Evolutionary conservation across 64 coral and sea anemone species (phyloP).

Genomic region (Cladopsammia gracilis): DNA sequence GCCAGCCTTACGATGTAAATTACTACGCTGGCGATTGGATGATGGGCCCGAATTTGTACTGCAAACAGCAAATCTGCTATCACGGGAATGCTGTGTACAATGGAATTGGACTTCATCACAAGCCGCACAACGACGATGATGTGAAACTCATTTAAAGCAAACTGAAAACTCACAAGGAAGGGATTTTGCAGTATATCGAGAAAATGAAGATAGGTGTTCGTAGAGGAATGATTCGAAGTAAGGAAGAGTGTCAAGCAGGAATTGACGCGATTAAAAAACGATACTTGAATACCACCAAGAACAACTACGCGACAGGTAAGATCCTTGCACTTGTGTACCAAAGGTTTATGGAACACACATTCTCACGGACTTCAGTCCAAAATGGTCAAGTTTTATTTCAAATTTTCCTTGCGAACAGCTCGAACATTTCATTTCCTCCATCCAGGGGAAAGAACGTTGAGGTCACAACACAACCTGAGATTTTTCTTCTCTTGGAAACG

Average conservation of each 20-base stretch:
- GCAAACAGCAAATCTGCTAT: slow-evolving; percentile 84
- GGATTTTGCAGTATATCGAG: slow-evolving; percentile 76
- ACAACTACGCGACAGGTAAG: slow-evolving; percentile 84
- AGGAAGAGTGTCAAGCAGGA: slow-evolving; percentile 83
- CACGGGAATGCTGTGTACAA: slow-evolving; percentile 63
- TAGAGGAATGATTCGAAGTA: slow-evolving; percentile 78
- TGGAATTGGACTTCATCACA: slow-evolving; percentile 51
- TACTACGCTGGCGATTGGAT: slow-evolving; percentile 95
- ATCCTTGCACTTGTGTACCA: not conserved
- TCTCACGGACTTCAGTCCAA: too few relatives aligned
- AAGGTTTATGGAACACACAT: too few relatives aligned
- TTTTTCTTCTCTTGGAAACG: too few relatives aligned
- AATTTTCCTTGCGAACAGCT: too few relatives aligned
- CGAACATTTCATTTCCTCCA: too few relatives aligned
- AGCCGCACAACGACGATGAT: slow-evolving; percentile 40
- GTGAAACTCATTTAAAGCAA: slow-evolving; percentile 53
- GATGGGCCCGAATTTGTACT: slow-evolving; percentile 92
- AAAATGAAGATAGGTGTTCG: not conserved
- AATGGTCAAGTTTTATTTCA: too few relatives aligned
- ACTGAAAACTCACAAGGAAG: slow-evolving; percentile 45
- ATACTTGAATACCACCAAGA: slow-evolving; percentile 79
- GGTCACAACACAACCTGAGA: too few relatives aligned
- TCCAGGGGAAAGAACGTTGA: too few relatives aligned
- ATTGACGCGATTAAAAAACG: slow-evolving; percentile 63
- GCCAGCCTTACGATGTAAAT: slow-evolving; percentile 83